A percentile compares a stretch with the other conserved stretches of the same genome.
Evolutionary conservation across 2,113 vertebrate species (phyloP).

Genomic region (Calonectris borealis): DNA sequence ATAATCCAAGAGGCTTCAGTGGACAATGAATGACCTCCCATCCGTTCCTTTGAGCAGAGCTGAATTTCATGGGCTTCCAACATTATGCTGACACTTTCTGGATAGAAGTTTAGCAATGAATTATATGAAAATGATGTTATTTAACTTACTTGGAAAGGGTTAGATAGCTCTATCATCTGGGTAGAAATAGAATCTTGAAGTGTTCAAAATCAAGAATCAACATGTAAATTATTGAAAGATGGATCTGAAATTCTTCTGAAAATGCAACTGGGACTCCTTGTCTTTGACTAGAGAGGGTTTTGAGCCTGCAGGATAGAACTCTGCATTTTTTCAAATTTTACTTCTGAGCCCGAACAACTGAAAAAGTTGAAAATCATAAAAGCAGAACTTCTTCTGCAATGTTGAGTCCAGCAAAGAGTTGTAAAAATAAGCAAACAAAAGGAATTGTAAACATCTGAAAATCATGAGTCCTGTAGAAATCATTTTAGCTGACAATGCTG

Average conservation of each 20-base stretch:
- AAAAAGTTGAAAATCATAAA: neutral
- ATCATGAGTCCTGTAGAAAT: neutral
- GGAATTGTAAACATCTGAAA: neutral
- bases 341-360: neutral
- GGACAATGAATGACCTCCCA: neutral
- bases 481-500: neutral
- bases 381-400: neutral
- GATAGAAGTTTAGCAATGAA: neutral
- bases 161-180: neutral
- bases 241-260: neutral
- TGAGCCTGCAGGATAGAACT: neutral
- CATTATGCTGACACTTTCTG: neutral
- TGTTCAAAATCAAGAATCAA: neutral
- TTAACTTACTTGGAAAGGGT: neutral
- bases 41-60: neutral
- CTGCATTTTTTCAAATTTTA: neutral
- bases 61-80: neutral
- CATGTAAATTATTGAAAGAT: neutral
- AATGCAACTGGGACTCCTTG: neutral
- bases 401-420: neutral
- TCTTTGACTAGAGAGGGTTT: neutral
- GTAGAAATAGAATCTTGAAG: neutral
- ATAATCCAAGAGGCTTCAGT: neutral
- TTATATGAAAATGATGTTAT: neutral
- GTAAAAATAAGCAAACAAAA: neutral